A percentile compares a stretch with the other conserved stretches of the same genome.
phyloP scores from a whole-genome alignment of 2,113 vertebrate species.

The Riparia riparia region DNA sequence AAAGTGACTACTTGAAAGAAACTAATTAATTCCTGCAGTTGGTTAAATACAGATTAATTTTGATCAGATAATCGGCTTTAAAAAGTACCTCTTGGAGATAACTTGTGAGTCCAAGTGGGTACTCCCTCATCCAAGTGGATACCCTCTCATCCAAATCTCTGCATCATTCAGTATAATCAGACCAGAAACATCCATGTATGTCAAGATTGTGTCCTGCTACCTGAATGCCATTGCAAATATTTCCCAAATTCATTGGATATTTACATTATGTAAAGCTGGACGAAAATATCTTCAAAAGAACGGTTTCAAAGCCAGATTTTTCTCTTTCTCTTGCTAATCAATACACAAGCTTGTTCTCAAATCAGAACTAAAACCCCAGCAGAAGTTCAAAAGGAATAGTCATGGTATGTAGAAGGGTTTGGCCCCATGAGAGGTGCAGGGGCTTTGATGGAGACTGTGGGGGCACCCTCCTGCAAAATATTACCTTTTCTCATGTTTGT shows the following conservation, averaged over 20 bases:
- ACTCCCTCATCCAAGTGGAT: background rate
- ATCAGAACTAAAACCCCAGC: background rate
- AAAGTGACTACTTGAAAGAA: background rate
- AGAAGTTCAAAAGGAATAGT: constrained; percentile 29
- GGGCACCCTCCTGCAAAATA: background rate
- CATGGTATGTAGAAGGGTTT: background rate
- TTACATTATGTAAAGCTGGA: background rate
- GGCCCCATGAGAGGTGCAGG: background rate
- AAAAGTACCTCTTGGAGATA: background rate
- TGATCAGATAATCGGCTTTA: background rate
- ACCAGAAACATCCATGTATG: background rate
- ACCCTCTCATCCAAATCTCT: background rate
- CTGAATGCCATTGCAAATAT: background rate
- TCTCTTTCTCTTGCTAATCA: background rate
- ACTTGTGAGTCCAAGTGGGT: background rate
- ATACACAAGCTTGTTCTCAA: background rate
- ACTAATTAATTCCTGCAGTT: background rate
- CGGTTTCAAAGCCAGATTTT: constrained; percentile 22
- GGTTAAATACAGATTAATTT: background rate
- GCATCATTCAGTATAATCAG: background rate
- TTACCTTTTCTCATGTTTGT: background rate
- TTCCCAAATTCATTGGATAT: background rate
- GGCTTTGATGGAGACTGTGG: background rate
- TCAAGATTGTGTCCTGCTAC: background rate
- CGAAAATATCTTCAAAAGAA: constrained; percentile 24